These are phyloP conservation scores for Drosophila setifemur DNA, from an alignment of 1,140 invertebrate genomes.

Conservation along the genomic window DNA sequence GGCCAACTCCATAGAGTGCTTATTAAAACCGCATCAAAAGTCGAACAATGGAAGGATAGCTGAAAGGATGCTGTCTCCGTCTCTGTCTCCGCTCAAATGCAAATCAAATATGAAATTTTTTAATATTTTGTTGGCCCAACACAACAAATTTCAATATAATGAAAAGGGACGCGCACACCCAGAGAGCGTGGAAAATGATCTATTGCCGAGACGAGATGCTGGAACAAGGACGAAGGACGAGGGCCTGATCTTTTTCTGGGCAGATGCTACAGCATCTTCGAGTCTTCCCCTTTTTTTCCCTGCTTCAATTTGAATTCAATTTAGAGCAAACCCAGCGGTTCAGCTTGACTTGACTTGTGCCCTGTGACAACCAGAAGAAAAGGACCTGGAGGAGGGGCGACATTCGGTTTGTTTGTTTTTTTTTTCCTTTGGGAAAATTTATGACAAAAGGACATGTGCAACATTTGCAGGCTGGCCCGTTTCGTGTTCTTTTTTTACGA, in stretches of 20 bases:
- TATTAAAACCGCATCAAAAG: constrained; percentile 77
- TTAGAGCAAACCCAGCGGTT: constrained; percentile 69
- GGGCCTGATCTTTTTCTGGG: constrained; percentile 72
- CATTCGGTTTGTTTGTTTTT: constrained; percentile 57
- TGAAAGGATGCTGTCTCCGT: constrained; percentile 11
- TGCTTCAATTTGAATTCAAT: constrained; percentile 74
- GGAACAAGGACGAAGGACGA: constrained; percentile 22
- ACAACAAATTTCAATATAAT: constrained; percentile 78
- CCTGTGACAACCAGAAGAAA: constrained; percentile 31
- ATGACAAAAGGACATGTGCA: constrained; percentile 76
- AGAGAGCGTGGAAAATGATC: constrained; percentile 79
- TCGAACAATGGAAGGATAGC: constrained; percentile 33
- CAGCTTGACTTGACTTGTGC: constrained; percentile 73
- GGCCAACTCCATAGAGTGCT: constrained; percentile 35
- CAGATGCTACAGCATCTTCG: constrained; percentile 74
- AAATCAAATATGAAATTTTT: constrained; percentile 81
- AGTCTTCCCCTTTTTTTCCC: constrained; percentile 25
- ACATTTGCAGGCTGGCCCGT: constrained; percentile 26
- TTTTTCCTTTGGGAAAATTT: constrained; percentile 30
- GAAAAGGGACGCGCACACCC: constrained; percentile 34
- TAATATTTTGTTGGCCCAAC: constrained; percentile 81
- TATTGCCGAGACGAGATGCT: constrained; percentile 51
- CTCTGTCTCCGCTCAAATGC: constrained; percentile 38
- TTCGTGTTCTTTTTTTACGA: constrained; percentile 19
- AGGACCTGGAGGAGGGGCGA: constrained; percentile 14